These are phyloP conservation scores for Allobates femoralis DNA, from an alignment of 2,797 vertebrate species.

Conservation along the genomic window DNA sequence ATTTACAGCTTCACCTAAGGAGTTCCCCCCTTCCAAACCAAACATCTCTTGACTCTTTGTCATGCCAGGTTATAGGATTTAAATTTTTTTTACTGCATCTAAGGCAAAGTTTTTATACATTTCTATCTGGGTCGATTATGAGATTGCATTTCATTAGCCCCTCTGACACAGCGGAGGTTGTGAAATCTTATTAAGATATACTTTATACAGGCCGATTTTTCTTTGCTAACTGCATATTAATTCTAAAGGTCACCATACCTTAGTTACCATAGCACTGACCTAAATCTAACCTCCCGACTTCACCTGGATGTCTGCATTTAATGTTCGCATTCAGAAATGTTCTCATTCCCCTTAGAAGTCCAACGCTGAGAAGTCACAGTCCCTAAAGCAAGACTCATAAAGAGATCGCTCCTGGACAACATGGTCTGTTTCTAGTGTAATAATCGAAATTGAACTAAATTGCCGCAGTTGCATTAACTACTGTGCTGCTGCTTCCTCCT, in stretches of 20 bases:
- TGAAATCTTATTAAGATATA: slow-evolving; percentile 28
- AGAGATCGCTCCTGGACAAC: slow-evolving; percentile 84
- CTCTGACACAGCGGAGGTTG: background rate
- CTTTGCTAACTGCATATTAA: slow-evolving; percentile 66
- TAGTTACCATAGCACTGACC: slow-evolving; percentile 76
- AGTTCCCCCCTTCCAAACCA: background rate
- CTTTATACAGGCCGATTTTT: slow-evolving; percentile 27
- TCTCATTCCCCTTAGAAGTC: slow-evolving; percentile 75
- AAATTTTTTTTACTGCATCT: background rate
- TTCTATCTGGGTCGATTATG: background rate
- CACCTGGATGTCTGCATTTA: slow-evolving; percentile 74
- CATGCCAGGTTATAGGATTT: background rate
- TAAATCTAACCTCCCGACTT: slow-evolving; percentile 75
- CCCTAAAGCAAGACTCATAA: slow-evolving; percentile 86
- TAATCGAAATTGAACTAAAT: slow-evolving; percentile 86
- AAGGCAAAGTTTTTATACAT: background rate
- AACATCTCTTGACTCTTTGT: background rate
- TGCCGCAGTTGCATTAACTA: slow-evolving; percentile 83
- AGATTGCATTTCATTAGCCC: slow-evolving; percentile 13
- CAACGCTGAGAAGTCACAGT: slow-evolving; percentile 80
- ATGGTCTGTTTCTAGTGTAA: slow-evolving; percentile 85
- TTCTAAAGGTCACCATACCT: slow-evolving; percentile 75
- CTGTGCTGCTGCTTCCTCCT: slow-evolving; percentile 76
- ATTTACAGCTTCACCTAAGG: no score
- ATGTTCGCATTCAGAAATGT: slow-evolving; percentile 75